A percentile compares a stretch with the other conserved stretches of the same genome.
These are phyloP conservation scores for Choristoneura fumiferana DNA, from an alignment of 1,140 invertebrate species.

Conservation along the genomic window DNA sequence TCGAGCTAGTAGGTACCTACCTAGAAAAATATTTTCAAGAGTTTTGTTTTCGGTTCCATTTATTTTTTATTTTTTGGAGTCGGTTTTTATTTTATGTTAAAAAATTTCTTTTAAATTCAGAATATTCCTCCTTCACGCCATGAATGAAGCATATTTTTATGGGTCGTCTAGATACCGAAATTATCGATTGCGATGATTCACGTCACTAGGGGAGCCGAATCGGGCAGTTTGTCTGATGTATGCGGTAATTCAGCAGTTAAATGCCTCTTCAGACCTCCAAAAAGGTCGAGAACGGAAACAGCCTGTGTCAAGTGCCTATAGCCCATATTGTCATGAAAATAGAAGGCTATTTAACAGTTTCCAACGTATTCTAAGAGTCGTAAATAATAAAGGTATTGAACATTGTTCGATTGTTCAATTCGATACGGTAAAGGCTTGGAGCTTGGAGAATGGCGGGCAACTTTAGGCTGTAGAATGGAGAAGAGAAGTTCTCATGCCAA, in stretches of 20 bases:
- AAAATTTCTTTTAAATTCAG: too few relatives aligned
- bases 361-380: not conserved
- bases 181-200: slow-evolving; percentile 10
- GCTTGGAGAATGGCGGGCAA: too few relatives aligned
- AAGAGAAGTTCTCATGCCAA: too few relatives aligned
- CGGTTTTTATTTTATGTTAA: too few relatives aligned
- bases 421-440: too few relatives aligned
- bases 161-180: slow-evolving; percentile 1
- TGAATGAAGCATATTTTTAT: slow-evolving; percentile 13
- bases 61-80: too few relatives aligned
- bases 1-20: too few relatives aligned
- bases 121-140: too few relatives aligned
- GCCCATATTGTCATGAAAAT: slow-evolving; percentile 10
- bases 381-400: slow-evolving; percentile 6
- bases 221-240: slow-evolving; percentile 5
- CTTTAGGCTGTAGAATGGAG: too few relatives aligned
- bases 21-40: too few relatives aligned
- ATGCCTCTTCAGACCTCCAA: not conserved
- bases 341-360: not conserved
- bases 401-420: not conserved
- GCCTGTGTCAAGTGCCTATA: not conserved
- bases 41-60: too few relatives aligned
- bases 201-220: not conserved
- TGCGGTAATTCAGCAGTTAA: slow-evolving; percentile 5
- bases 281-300: not conserved